phyloP scores from a whole-genome alignment of 2,797 vertebrate genomes.

The Enteromius paludinosus region DNA sequence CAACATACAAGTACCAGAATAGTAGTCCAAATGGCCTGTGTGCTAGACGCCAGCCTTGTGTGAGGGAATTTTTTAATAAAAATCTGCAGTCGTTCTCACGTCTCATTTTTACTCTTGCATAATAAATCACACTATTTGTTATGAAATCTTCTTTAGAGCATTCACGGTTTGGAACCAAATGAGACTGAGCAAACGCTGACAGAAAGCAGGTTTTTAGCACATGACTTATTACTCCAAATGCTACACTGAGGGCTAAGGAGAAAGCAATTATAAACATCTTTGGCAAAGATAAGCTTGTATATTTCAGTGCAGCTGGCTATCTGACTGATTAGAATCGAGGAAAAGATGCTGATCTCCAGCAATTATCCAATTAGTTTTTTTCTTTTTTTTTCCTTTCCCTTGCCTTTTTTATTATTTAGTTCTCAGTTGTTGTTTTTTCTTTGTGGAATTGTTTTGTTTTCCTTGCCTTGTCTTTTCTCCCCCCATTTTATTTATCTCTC shows the following conservation, averaged over 20 bases:
- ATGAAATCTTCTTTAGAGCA: not conserved
- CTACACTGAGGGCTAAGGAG: not conserved
- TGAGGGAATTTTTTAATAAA: too few relatives aligned
- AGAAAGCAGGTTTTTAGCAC: not conserved
- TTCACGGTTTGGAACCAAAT: not conserved
- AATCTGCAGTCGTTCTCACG: not conserved
- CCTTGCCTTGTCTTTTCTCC: not conserved
- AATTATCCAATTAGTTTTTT: not conserved
- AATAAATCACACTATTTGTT: not conserved
- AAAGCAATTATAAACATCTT: not conserved
- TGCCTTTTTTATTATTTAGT: not conserved
- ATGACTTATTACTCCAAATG: not conserved
- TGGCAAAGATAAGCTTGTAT: not conserved
- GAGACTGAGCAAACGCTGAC: not conserved
- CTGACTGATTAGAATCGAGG: not conserved
- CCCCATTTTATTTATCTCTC: slow-evolving; percentile 43
- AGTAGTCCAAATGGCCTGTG: not conserved
- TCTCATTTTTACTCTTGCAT: not conserved
- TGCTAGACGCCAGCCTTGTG: too few relatives aligned
- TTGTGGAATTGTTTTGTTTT: not conserved
- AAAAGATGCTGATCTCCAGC: not conserved
- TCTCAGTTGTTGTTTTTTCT: not conserved
- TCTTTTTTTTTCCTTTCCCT: not conserved
- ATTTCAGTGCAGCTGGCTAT: not conserved
- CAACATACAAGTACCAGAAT: not conserved